A percentile compares a stretch with the other conserved stretches of the same genome.
Conservation (phyloP, 2,888 invertebrate genomes). For the Flexamia atlantica region DNA sequence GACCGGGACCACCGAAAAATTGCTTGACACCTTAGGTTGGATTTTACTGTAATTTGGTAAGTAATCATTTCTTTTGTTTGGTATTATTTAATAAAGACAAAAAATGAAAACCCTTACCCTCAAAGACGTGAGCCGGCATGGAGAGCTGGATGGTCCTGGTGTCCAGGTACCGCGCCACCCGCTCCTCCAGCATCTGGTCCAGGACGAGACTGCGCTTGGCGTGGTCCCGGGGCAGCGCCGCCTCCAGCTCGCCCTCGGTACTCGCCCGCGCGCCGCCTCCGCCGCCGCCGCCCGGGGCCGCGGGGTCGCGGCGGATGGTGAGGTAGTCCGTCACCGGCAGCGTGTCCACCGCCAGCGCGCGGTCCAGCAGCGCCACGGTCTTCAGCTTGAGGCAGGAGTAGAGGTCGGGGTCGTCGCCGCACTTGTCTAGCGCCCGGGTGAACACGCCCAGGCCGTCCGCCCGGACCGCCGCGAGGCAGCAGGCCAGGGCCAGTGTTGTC, state of each 20-base stretch:
- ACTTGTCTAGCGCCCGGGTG: slow-evolving; percentile 61
- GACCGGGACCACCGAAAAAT: too few species aligned
- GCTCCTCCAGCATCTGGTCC: slow-evolving; percentile 84
- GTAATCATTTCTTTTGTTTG: too few species aligned
- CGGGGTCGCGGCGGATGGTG: slow-evolving; percentile 57
- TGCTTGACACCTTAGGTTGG: too few species aligned
- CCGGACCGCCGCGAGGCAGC: slow-evolving; percentile 14
- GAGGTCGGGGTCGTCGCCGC: slow-evolving; percentile 60
- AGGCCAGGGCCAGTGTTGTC: slow-evolving; percentile 42
- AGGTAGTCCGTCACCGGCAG: slow-evolving; percentile 67
- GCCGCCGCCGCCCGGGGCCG: background rate
- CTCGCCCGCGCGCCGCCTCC: slow-evolving; percentile 73
- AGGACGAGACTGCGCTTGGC: slow-evolving; percentile 84
- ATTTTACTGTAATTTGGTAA: too few species aligned
- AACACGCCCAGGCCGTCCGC: slow-evolving; percentile 50
- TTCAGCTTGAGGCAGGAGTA: slow-evolving; percentile 83
- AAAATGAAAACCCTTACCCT: too few species aligned
- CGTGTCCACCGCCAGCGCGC: slow-evolving; percentile 82
- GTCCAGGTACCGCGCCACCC: slow-evolving; percentile 85
- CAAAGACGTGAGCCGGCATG: slow-evolving; percentile 76
- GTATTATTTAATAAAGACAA: too few species aligned
- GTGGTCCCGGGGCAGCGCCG: slow-evolving; percentile 79
- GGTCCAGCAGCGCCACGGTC: slow-evolving; percentile 85
- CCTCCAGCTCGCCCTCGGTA: slow-evolving; percentile 83
- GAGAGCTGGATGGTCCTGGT: slow-evolving; percentile 89